Evolutionary conservation across 2,888 invertebrate species (phyloP).

Genomic region (Acanthosepion lycidas): DNA sequence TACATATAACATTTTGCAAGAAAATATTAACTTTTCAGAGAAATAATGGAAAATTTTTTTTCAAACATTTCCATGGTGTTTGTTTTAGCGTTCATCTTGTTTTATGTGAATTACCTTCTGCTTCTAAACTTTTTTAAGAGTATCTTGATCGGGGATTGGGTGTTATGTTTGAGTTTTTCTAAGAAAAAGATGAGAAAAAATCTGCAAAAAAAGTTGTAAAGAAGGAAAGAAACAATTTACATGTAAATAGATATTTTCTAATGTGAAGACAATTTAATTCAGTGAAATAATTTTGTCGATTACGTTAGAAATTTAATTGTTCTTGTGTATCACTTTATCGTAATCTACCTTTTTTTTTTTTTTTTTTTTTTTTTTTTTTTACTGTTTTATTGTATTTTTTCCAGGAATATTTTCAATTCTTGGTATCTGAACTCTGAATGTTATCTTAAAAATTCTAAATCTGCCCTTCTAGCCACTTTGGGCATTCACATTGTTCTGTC

Average conservation of each 20-base stretch:
- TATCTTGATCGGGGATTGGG: too few relatives aligned
- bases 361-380: background rate
- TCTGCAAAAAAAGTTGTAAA: too few relatives aligned
- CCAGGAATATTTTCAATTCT: background rate
- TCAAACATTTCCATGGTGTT: too few relatives aligned
- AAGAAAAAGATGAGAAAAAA: too few relatives aligned
- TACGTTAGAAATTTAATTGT: background rate
- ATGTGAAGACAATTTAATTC: background rate
- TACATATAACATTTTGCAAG: too few relatives aligned
- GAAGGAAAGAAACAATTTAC: too few relatives aligned
- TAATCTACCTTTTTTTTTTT: background rate
- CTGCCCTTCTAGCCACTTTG: background rate
- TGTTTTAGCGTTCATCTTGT: too few relatives aligned
- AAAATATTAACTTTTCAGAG: too few relatives aligned
- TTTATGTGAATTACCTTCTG: too few relatives aligned
- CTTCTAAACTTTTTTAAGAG: too few relatives aligned
- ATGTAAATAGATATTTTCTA: constrained; percentile 18
- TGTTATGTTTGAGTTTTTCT: too few relatives aligned
- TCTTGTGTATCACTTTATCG: background rate
- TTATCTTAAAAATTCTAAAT: background rate
- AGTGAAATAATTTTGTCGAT: background rate
- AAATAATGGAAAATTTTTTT: too few relatives aligned
- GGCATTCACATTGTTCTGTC: background rate
- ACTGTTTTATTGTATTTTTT: background rate
- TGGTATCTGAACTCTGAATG: background rate